These are phyloP conservation scores for Aselliscus stoliczkanus DNA, from an alignment of 2,797 vertebrate species.

Conservation along the genomic window DNA sequence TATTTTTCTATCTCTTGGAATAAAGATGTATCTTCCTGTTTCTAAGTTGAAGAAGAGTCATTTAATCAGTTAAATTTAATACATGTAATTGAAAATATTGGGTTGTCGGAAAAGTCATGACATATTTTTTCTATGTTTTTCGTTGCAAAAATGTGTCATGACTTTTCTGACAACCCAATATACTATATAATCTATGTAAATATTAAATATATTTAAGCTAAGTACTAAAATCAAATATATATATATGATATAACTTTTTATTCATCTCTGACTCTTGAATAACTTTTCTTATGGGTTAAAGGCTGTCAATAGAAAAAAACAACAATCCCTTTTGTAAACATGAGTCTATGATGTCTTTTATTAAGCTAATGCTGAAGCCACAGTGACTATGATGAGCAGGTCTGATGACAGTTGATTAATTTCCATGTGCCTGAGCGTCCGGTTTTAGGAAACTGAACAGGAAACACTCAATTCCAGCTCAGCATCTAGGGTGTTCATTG, in stretches of 20 bases:
- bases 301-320: background rate
- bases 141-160: too few relatives aligned
- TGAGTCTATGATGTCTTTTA: background rate
- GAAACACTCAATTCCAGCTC: background rate
- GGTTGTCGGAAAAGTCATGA: too few relatives aligned
- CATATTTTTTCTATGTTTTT: too few relatives aligned
- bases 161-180: too few relatives aligned
- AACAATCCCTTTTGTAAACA: background rate
- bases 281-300: background rate
- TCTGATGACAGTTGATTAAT: conserved; percentile 19
- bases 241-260: background rate
- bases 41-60: background rate
- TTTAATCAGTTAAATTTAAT: background rate
- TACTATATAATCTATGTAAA: background rate
- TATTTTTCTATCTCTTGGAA: conserved; percentile 8
- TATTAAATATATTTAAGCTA: background rate
- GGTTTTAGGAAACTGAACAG: background rate
- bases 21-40: background rate
- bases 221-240: background rate
- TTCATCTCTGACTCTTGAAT: background rate
- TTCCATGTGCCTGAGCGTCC: background rate
- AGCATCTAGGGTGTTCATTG: background rate
- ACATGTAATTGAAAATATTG: background rate
- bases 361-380: background rate
- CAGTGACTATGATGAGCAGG: background rate